Evolutionary conservation across 2,113 vertebrate genomes (phyloP).

Genomic region (Melanocharis versteri): DNA sequence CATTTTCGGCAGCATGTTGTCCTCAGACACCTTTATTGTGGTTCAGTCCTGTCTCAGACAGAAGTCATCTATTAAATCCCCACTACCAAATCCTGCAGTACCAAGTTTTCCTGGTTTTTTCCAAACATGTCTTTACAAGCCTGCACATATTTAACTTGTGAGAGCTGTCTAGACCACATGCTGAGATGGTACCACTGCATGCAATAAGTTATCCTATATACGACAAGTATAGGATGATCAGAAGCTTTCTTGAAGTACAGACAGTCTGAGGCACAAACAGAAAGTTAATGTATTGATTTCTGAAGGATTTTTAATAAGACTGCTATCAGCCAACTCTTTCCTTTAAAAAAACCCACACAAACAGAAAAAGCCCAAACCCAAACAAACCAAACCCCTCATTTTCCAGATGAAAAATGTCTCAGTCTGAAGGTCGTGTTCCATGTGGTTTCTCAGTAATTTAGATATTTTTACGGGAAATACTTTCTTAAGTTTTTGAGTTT

Average conservation of each 20-base stretch:
- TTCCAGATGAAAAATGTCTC: neutral
- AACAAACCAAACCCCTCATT: neutral
- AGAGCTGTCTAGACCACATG: conserved; percentile 2
- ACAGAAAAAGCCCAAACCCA: neutral
- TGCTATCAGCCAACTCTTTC: neutral
- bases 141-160: neutral
- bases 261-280: neutral
- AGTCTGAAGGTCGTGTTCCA: neutral
- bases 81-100: neutral
- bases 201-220: neutral
- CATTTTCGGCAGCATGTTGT: neutral
- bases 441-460: neutral
- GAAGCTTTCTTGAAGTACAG: neutral
- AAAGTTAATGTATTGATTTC: neutral
- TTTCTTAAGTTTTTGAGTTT: neutral
- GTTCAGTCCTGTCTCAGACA: neutral
- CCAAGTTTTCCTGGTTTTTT: neutral
- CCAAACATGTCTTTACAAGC: conserved; percentile 16
- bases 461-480: neutral
- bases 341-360: neutral
- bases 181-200: conserved; percentile 1
- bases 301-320: neutral
- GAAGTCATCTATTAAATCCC: neutral
- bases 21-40: neutral
- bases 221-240: neutral